Base-by-base conservation (phyloP, 2,888 invertebrate genomes). In the Dysmachus trigonus region DNA sequence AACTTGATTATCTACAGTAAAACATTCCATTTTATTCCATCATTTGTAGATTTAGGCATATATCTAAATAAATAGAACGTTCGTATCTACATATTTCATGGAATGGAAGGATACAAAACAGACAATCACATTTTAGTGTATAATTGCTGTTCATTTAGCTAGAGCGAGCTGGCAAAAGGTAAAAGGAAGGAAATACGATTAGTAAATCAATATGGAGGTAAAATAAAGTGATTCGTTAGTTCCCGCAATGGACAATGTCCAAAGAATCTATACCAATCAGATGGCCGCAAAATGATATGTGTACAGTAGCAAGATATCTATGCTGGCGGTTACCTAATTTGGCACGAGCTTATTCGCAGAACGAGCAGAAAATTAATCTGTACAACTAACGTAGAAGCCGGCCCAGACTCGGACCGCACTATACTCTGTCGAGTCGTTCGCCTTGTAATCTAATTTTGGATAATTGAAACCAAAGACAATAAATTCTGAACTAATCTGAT, bases 401-500 rank as follows among this genome's bases (percentile, higher is more conserved):
- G 62, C 30, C 38, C 13, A 30, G 31, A 33, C 31, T 30, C 18
- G 62, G 62, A 27, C n/a, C n/a, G 79, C n/a, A 13, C 6, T 15
- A 3, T 77, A 77, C 79, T 30, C 51, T 30, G 15, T 51, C 62
- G 62, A 82, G 47, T 62, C 27, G 47, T 38, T 31, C 31, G 15
- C 71, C 33, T 5, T 82, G 71, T 53, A 82, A 82, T 82, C 82
- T 62, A 82, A 82, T 82, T 82, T 71, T 82, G 71, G 53, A 82
- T 82, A 82, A 82, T 82, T 82, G 82, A 82, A 82, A 82, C 82
- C 82, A 82, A 62, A 82, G 82, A 82, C 82, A 82, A 82, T 82
- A 82, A 82, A 82, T 82, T 82, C 82, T 82, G 62, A 13, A 82
- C 82, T 82, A 82, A 82, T 82, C 71, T 82, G 82, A 82, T 82